Base-by-base conservation (phyloP, 30 jellyfish, hydroid and myxozoan genomes). In the Hydractinia symbiolongicarpus region DNA sequence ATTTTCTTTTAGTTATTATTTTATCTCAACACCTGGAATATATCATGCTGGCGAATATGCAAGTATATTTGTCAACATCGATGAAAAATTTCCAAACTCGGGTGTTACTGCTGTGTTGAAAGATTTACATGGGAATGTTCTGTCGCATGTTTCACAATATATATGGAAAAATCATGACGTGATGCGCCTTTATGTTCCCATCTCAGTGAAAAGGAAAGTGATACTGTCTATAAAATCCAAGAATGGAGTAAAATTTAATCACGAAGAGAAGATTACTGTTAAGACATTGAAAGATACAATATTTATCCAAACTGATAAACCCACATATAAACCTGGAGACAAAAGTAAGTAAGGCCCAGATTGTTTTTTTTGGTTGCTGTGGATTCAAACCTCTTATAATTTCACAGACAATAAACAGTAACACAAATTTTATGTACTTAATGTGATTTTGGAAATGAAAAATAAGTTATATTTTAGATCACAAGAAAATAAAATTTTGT, bases 271-370 rank as follows among this genome's bases (percentile, higher is more conserved):
- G n/a, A 71, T 85, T 16, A 50, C 58, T 6, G 72, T 77, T 0
- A 70, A 67, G 67, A 70, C 67, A 56, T 53, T 7, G 13, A 66
- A 76, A 9, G 77, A 21, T 55, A 60, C 69, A 54, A 16, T 90
- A 49, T 82, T 88, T 52, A 88, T 94, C 51, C 96, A 94, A 53
- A 94, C 96, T 5, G 99, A 94, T 73, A 78, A 87, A 81, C 99
- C 99, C 19, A 79, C 88, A 16, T 94, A 94, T 83, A 94, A 94
- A 77, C 99, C 99, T 21, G 99, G 99, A 67, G 94, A 85, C 61
- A 82, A 92, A 69, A 77, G 98, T 93, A 76, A 64, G 96, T 84
- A 49, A 8, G 4, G n/a, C 15, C 52, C 40, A n/a, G 9, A 13
- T 30, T 8, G 11, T 73, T 73, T 15, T 13, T 30, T 8, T 13